Conservation (phyloP, 2,888 invertebrate species). For the Pyrrhia umbra region DNA sequence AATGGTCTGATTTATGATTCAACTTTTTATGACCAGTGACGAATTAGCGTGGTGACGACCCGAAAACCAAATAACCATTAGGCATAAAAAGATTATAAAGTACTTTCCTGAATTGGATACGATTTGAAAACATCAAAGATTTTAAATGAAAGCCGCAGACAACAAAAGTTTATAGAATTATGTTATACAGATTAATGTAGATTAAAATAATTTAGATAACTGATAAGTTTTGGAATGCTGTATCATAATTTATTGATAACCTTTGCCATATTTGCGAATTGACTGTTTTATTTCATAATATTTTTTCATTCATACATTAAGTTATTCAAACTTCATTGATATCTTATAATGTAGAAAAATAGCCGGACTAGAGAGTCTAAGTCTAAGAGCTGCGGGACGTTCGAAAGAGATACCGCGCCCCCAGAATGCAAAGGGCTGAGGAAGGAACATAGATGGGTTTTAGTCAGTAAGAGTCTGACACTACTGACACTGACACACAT, state of each 20-base stretch:
- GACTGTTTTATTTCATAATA: conserved; percentile 11
- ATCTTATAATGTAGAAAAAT: no score
- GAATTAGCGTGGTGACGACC: conserved; percentile 1
- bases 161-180: conserved; percentile 48
- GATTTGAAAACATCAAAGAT: conserved; percentile 35
- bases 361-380: no score
- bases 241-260: conserved; percentile 23
- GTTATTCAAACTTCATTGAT: not conserved
- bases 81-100: conserved; percentile 13
- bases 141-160: conserved; percentile 39
- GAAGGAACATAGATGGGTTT: no score
- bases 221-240: conserved; percentile 13
- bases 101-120: conserved; percentile 15
- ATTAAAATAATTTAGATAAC: conserved; percentile 23
- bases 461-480: no score
- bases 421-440: no score
- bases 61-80: conserved; percentile 5
- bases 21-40: conserved; percentile 18
- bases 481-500: no score
- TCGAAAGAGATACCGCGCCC: no score
- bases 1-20: conserved; percentile 32
- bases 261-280: conserved; percentile 17
- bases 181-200: conserved; percentile 39
- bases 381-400: no score
- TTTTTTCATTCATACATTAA: not conserved